Conservation (phyloP, 2,888 invertebrate genomes). For the Callosobruchus maculatus region DNA sequence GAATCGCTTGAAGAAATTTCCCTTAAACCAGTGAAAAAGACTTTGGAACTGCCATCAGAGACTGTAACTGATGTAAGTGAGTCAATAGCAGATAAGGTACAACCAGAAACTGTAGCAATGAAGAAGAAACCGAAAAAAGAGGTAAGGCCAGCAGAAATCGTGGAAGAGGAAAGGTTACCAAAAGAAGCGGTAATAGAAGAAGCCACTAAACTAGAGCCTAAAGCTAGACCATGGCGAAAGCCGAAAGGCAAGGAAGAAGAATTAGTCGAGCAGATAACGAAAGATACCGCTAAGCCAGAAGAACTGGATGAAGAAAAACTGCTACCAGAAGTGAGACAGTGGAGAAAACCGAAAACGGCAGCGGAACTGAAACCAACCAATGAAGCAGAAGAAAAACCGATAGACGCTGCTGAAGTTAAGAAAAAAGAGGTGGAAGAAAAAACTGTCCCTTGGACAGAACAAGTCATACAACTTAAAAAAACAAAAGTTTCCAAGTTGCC, state of each 20-base stretch:
- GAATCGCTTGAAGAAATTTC: conserved; percentile 36
- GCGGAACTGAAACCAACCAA: conserved; percentile 20
- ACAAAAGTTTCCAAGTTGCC: conserved; percentile 33
- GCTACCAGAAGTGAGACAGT: conserved; percentile 4
- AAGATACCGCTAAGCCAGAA: conserved; percentile 24
- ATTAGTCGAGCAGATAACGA: conserved; percentile 32
- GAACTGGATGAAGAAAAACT: conserved; percentile 13
- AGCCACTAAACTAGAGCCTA: conserved; percentile 15
- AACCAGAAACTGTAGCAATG: conserved; percentile 9
- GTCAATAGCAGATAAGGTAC: conserved; percentile 10
- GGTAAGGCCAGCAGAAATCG: background rate
- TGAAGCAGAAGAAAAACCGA: conserved; percentile 35
- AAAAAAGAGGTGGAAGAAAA: conserved; percentile 20
- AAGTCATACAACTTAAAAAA: conserved; percentile 8
- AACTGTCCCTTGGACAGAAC: conserved; percentile 17
- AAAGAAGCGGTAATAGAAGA: too few relatives aligned
- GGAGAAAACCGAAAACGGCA: conserved; percentile 3
- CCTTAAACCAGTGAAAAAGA: conserved; percentile 33
- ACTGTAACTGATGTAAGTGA: conserved; percentile 10
- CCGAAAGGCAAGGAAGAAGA: background rate
- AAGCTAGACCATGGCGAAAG: conserved; percentile 1
- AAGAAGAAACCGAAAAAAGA: conserved; percentile 4
- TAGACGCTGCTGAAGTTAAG: conserved; percentile 26
- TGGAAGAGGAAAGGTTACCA: background rate
- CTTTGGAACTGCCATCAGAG: conserved; percentile 17